phyloP scores from a whole-genome alignment of 2,113 vertebrate species.

The Amia ocellicauda region DNA sequence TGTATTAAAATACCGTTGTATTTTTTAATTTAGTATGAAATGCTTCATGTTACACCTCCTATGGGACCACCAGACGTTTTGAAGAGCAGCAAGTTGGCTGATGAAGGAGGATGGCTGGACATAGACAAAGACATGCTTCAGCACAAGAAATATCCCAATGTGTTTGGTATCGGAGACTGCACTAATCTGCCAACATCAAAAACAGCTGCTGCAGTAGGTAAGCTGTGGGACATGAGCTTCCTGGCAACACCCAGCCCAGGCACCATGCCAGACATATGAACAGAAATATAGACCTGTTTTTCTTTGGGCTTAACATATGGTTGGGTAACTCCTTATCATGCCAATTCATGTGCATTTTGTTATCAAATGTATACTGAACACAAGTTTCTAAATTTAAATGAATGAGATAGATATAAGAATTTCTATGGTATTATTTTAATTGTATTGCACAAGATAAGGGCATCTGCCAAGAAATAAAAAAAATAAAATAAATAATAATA shows the following conservation, averaged over 20 bases:
- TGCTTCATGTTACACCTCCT: slow-evolving; percentile 95
- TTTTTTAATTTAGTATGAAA: slow-evolving; percentile 76
- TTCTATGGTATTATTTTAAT: too few species aligned
- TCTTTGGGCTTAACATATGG: neutral
- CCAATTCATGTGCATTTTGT: neutral
- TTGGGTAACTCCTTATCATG: slow-evolving; percentile 13
- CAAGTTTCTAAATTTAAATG: too few species aligned
- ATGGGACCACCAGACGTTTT: slow-evolving; percentile 84
- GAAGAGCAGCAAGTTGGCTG: slow-evolving; percentile 70
- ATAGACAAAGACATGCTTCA: slow-evolving; percentile 85
- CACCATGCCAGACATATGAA: neutral
- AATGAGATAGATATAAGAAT: too few species aligned
- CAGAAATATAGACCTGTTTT: slow-evolving; percentile 1
- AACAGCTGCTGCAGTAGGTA: slow-evolving; percentile 89
- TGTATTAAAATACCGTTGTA: too few species aligned
- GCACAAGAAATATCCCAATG: slow-evolving; percentile 83
- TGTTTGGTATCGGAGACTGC: slow-evolving; percentile 96
- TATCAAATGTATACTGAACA: neutral
- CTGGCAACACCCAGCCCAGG: neutral
- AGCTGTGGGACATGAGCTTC: slow-evolving; percentile 16
- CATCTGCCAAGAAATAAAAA: too few species aligned
- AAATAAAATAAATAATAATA: too few species aligned
- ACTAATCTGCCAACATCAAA: slow-evolving; percentile 89
- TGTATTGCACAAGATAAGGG: too few species aligned
- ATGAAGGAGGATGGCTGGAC: slow-evolving; percentile 82